Evolutionary conservation across 2,113 vertebrate genomes (phyloP), one percentile per base, ranked within the genome.

Genomic region (Spea bombifrons): DNA sequence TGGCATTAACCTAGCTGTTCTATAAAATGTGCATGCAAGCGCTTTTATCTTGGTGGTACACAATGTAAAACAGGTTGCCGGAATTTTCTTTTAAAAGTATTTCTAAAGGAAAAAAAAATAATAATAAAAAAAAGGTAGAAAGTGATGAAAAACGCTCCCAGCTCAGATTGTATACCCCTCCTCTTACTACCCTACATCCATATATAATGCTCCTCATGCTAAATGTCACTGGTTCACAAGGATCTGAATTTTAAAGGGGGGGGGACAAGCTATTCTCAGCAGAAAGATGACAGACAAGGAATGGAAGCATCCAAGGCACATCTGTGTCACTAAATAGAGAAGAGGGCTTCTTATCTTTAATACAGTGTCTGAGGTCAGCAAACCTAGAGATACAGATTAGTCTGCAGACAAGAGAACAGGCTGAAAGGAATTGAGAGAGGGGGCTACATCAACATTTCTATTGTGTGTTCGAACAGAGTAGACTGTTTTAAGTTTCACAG

Each of bases 221-320:
- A 77, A 70, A 77, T 77, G 66, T 77, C 75, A 77, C 15, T 68
- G 75, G 66, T 68, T 76, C 75, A 76, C 50, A 6, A 67, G 65
- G 65, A 67, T 65, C 75, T 76, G 66, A 57, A 76, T 68, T 68
- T 67, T 67, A 59, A 57, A 15, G 49, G 55, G 69, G 74, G 53
- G 53, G 16, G n/a, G 49, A 68, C 68, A 16, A 50, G 75, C 66
- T 77, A 61, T 77, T 70, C 66, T 70, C 53, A 63, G 66, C 53
- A 70, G 9, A 69, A 70, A 70, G n/a, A 61, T 43, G 45, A 77
- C 75, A 77, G 52, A 70, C 16, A 6, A 30, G 43, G 75, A 76
- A 76, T 47, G 75, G 65, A 76, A 45, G 43, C 74, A 67, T 55
- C 75, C 50, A 67, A 43, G 47, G 64, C 75, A 45, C 64, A 75